These are phyloP conservation scores for Charina bottae DNA, from an alignment of 2,113 vertebrate species.

Conservation along the genomic window DNA sequence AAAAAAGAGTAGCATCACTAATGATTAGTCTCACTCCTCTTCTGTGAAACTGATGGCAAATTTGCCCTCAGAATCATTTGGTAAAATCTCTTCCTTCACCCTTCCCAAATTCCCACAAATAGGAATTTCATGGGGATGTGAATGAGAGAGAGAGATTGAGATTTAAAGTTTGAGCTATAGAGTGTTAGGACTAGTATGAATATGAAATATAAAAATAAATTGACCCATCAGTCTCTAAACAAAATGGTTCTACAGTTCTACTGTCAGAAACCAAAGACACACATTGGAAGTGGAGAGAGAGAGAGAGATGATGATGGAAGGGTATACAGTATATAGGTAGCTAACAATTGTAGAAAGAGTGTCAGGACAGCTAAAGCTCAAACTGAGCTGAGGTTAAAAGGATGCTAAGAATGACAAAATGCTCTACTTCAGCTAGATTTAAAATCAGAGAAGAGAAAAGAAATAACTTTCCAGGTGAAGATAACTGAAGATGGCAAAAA, in stretches of 20 bases:
- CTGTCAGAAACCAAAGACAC: background rate
- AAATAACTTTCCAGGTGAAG: background rate
- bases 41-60: too few species aligned
- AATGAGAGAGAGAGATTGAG: too few species aligned
- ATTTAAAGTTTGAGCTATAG: background rate
- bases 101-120: too few species aligned
- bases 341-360: background rate
- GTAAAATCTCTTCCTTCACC: too few species aligned
- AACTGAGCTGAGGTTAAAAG: background rate
- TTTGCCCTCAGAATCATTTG: too few species aligned
- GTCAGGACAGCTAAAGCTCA: background rate
- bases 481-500: background rate
- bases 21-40: too few species aligned
- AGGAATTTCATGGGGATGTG: too few species aligned
- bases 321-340: background rate
- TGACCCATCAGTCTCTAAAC: slow-evolving; percentile 28
- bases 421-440: background rate
- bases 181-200: background rate
- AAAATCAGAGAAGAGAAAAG: background rate
- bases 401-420: background rate
- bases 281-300: background rate
- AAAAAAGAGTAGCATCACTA: too few species aligned
- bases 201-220: background rate
- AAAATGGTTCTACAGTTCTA: slow-evolving; percentile 25
- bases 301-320: background rate